Conservation (phyloP, 2,888 invertebrate species). For the Agrilus biguttatus region DNA sequence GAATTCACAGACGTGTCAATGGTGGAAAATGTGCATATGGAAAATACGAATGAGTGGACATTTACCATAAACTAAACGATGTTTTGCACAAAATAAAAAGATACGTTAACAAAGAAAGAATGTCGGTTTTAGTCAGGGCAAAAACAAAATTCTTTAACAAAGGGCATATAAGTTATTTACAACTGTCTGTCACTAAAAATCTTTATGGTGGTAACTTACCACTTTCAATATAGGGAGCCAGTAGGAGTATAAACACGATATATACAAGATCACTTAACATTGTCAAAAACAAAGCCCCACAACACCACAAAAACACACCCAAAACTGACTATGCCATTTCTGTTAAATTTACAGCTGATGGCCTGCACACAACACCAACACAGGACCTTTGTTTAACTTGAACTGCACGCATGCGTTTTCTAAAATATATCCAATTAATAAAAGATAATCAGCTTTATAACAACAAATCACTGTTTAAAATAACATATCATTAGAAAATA, state of each 20-base stretch:
- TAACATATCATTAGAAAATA: no score
- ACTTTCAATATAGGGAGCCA: conserved; percentile 57
- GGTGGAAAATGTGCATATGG: conserved; percentile 4
- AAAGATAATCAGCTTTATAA: no score
- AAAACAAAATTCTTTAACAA: neutral
- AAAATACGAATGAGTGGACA: conserved; percentile 5
- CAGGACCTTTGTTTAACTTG: conserved; percentile 43
- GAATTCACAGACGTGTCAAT: conserved; percentile 5
- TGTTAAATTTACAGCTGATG: conserved; percentile 38
- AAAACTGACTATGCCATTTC: conserved; percentile 38
- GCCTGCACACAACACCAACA: conserved; percentile 27
- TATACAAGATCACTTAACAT: conserved; percentile 53
- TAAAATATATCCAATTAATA: no score
- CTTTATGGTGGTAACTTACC: conserved; percentile 36
- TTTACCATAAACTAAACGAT: neutral
- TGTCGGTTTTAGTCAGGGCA: neutral
- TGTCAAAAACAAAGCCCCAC: conserved; percentile 27
- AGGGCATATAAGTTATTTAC: no score
- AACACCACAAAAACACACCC: conserved; percentile 17
- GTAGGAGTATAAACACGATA: conserved; percentile 51
- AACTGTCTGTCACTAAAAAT: no score
- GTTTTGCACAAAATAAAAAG: neutral
- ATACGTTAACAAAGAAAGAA: neutral
- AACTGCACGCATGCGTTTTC: conserved; percentile 39
- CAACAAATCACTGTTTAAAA: no score